Evolutionary conservation across 37 sponge, comb jelly and placozoan species (phyloP), one percentile per base, ranked within the genome.

Genomic region (Theonella swinhoei): DNA sequence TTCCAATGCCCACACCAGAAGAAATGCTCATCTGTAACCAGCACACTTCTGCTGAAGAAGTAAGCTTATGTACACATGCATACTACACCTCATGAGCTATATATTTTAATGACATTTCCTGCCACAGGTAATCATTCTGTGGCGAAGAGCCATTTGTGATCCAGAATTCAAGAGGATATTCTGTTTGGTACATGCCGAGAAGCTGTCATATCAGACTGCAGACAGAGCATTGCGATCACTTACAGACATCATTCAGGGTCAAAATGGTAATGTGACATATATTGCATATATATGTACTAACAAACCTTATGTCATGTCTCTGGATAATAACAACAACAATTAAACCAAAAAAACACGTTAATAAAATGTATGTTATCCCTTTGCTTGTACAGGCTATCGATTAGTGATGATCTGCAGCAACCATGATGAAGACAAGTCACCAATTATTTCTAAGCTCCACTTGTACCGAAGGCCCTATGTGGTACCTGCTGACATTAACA

Each of bases 41-140:
- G 14, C 39, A 42, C 41, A 93, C 90, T 0, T 89, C 89, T 39
- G 79, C 77, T 71, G 93, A 93, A 68, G 89, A 93, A 79, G 93
- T 91, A 47, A 47, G 54, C 11, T 14, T 47, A 14, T 47, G 54
- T 47, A 47, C 14, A 47, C 54, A 47, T 47, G 7, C 14, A 47
- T 14, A 47, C 14, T 7, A 17, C 54, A 47, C 54, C 54, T 47
- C 54, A 17, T 47, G 7, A 47, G 54, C 54, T 14, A 47, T 47
- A n/a, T 76, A 35, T 19, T 8, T 67, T 14, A 14, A 58, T 60
- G 47, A 30, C 30, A n/a, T 33, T 22, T 70, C 14, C 14, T 47
- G 14, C 54, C 7, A 17, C 43, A 89, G 75, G 80, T 83, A 5
- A 68, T 25, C 63, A 38, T 89, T 66, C 70, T 89, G 32, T 89